Evolutionary conservation across 2,797 vertebrate genomes (phyloP).

Genomic region (Petrocephalus sullivani): DNA sequence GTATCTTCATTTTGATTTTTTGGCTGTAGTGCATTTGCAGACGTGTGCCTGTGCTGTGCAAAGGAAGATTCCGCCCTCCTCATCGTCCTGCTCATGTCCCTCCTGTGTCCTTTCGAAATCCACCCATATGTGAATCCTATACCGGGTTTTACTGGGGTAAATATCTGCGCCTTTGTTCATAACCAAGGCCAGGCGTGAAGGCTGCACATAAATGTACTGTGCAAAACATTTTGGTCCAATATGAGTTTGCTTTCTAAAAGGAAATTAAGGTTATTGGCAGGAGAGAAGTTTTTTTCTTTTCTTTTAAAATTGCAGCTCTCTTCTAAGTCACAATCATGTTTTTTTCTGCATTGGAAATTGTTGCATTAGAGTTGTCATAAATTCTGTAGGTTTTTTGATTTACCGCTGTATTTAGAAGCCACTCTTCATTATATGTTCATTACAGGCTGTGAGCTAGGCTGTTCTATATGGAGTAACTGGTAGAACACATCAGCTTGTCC

Average conservation of each 20-base stretch:
- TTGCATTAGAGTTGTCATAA: not conserved
- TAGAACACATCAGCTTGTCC: not conserved
- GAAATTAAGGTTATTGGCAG: not conserved
- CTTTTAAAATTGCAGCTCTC: not conserved
- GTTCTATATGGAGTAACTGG: not conserved
- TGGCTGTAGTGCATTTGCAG: not conserved
- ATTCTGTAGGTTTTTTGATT: not conserved
- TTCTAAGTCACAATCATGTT: not conserved
- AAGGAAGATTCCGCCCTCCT: not conserved
- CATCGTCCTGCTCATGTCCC: not conserved
- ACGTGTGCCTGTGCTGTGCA: not conserved
- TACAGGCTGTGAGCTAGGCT: not conserved
- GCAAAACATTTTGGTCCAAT: not conserved
- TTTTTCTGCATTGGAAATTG: not conserved
- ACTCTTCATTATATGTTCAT: not conserved
- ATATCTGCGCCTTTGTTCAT: not conserved
- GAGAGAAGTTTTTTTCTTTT: not conserved
- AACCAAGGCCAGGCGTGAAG: not conserved
- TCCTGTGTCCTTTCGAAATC: not conserved
- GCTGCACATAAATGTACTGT: not conserved
- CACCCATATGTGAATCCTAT: not conserved
- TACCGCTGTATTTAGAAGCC: not conserved
- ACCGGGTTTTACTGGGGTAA: not conserved
- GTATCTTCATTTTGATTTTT: not conserved
- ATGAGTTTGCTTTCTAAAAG: not conserved